Evolutionary conservation across 2,113 vertebrate species (phyloP).

Genomic region (Dasyornis broadbenti): DNA sequence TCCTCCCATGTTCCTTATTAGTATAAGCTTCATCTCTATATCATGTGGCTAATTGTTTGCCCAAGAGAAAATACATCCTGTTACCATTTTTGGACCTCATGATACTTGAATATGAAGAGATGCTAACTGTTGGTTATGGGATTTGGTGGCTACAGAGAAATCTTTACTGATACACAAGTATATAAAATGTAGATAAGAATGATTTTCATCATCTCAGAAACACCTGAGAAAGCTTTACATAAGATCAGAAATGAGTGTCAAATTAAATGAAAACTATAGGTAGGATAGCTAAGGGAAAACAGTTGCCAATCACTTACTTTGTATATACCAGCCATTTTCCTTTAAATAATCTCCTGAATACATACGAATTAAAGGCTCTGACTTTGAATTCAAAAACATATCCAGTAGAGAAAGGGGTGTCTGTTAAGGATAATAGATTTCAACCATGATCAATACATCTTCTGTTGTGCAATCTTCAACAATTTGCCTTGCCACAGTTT

Average conservation of each 20-base stretch:
- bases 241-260: not conserved
- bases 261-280: not conserved
- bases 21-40: not conserved
- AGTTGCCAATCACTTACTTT: not conserved
- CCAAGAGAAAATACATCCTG: not conserved
- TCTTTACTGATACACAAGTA: not conserved
- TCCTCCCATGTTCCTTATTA: not conserved
- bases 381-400: not conserved
- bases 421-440: not conserved
- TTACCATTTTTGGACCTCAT: not conserved
- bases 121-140: not conserved
- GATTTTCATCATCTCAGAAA: not conserved
- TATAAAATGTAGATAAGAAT: not conserved
- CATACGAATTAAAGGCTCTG: not conserved
- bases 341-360: not conserved
- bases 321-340: not conserved
- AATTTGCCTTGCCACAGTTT: not conserved
- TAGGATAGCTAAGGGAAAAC: not conserved
- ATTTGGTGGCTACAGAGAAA: not conserved
- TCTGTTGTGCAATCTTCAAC: not conserved
- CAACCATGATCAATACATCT: not conserved
- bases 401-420: not conserved
- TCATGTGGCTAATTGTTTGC: not conserved
- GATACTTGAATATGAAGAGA: not conserved
- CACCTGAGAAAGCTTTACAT: not conserved